Evolutionary conservation across 2,888 invertebrate species (phyloP).

Genomic region (Ommatoiulus sabulosus): DNA sequence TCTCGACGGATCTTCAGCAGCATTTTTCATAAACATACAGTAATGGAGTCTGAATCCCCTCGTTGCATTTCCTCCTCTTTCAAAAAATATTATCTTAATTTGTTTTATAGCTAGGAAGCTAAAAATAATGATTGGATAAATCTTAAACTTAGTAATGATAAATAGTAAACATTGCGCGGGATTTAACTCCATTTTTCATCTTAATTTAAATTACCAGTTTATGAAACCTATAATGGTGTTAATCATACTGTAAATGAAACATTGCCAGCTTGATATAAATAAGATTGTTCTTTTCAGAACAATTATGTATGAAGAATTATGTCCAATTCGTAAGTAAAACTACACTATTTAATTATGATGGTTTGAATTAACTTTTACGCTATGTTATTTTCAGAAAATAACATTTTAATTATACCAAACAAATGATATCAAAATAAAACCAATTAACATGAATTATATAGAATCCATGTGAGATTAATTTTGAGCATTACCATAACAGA

Average conservation of each 20-base stretch:
- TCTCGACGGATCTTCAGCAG: background rate
- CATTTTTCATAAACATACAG: background rate
- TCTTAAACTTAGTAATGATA: background rate
- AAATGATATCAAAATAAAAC: no score
- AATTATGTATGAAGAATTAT: no score
- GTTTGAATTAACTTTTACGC: no score
- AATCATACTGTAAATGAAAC: background rate
- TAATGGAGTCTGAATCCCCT: background rate
- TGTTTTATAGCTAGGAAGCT: background rate
- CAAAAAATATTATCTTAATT: conserved; percentile 31
- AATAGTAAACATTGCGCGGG: background rate
- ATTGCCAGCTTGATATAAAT: background rate
- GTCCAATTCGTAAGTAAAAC: no score
- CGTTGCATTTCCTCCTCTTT: background rate
- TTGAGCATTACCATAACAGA: no score
- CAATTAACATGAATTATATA: no score
- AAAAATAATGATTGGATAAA: conserved; percentile 12
- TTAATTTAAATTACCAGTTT: background rate
- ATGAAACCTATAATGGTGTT: background rate
- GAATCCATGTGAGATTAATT: no score
- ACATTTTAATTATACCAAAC: no score
- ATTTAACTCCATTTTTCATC: background rate
- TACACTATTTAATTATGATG: no score
- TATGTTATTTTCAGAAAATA: no score
- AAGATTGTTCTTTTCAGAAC: no score